phyloP scores from a whole-genome alignment of 2,888 invertebrate species.

The Lasioglossum pauxillum region DNA sequence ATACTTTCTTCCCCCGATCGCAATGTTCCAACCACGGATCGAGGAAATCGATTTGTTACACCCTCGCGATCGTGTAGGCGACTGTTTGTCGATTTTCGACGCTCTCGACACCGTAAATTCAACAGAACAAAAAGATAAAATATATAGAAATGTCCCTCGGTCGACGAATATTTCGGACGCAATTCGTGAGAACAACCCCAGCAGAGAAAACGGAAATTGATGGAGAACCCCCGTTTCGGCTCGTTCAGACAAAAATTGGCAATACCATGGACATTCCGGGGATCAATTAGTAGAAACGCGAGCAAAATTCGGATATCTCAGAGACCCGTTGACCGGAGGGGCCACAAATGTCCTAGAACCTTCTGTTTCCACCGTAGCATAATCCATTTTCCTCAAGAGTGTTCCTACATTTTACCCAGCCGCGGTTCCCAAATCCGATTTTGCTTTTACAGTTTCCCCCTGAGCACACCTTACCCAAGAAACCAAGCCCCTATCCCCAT shows the following conservation, averaged over 20 bases:
- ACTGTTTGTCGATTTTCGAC: slow-evolving; percentile 61
- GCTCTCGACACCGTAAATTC: slow-evolving; percentile 58
- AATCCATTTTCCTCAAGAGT: slow-evolving; percentile 58
- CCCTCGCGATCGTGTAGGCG: slow-evolving; percentile 66
- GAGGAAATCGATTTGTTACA: slow-evolving; percentile 43
- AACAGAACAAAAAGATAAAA: neutral
- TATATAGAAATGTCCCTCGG: slow-evolving; percentile 45
- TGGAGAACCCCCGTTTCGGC: neutral
- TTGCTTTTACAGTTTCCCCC: neutral
- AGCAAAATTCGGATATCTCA: slow-evolving; percentile 1
- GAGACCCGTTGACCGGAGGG: slow-evolving; percentile 61
- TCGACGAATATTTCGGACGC: slow-evolving; percentile 48
- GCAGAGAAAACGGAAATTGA: neutral
- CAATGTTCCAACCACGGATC: slow-evolving; percentile 40
- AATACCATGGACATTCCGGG: neutral
- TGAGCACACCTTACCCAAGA: neutral
- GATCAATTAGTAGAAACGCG: slow-evolving; percentile 15
- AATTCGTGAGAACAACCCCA: neutral
- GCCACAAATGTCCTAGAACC: slow-evolving; percentile 55
- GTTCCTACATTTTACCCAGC: slow-evolving; percentile 34
- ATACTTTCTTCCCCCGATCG: slow-evolving; percentile 51
- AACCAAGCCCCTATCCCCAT: too few species aligned
- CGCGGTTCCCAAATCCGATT: neutral
- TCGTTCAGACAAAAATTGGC: neutral
- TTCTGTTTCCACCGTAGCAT: slow-evolving; percentile 65